Evolutionary conservation across 2,888 invertebrate species (phyloP), one percentile per base, ranked within the genome.

Genomic region (Cheilosia vulpina): DNA sequence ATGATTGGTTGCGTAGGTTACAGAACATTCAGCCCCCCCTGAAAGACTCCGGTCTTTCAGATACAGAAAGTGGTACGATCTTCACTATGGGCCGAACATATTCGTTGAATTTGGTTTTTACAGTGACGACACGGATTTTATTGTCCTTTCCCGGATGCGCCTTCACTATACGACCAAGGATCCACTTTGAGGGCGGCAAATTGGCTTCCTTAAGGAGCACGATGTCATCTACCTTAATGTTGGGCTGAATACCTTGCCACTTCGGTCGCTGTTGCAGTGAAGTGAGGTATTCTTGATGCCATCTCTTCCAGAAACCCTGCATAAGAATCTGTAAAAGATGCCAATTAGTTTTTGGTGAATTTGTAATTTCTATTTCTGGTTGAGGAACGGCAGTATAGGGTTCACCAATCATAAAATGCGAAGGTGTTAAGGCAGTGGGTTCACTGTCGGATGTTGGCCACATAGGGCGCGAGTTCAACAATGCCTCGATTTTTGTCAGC

Each of bases 321-420:
- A 57, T 57, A 9, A 19, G 17, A 34, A 17, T 17, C 34, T 57
- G 55, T 34, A 57, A 57, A 31, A 53, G 27, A 53, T 53, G n/a
- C 53, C 53, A 45, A 45, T 45, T 53, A 53, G 27, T 21, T 31
- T 4, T 58, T 41, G 38, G n/a, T 21, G 21, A 38, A 21, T 21
- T 58, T 6, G 11, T 21, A 0, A 19, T 5, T 17, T 11, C 19
- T 15, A 41, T 21, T 9, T 41, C 57, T 21, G 57, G 63, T 31
- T 75, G 63, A 1, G 63, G 52, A 7, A 75, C 13, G 3, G 63
- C 31, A 31, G 58, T 52, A 13, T 47, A 50, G 11, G 72, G 50
- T 45, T 58, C n/a, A 15, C 63, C 73, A 55, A 73, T 73, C 31
- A 73, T 52, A 17, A 60, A 72, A 52, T 73, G 73, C 1, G 58